Evolutionary conservation across 2,113 vertebrate genomes (phyloP).

Genomic region (Furnarius figulus): DNA sequence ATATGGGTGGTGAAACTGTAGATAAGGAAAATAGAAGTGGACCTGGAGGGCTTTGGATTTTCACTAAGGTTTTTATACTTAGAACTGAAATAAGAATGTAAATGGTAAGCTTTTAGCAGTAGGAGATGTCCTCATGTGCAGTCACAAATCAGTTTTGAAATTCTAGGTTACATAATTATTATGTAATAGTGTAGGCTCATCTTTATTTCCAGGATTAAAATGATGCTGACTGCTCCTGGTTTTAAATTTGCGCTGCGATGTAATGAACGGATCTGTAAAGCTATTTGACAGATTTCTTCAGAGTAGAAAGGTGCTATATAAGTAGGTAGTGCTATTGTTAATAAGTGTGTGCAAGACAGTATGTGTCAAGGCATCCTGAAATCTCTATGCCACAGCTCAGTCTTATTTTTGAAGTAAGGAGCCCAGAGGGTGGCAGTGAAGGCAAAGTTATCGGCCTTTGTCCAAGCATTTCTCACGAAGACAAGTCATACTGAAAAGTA

Average conservation of each 20-base stretch:
- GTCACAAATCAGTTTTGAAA: not conserved
- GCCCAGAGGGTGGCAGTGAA: slow-evolving; percentile 64
- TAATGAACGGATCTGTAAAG: not conserved
- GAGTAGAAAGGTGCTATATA: not conserved
- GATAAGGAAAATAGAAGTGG: not conserved
- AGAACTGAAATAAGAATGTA: not conserved
- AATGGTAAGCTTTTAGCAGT: not conserved
- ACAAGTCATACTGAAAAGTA: not conserved
- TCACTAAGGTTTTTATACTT: not conserved
- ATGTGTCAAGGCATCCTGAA: not conserved
- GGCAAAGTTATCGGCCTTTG: slow-evolving; percentile 11
- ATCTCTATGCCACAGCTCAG: not conserved
- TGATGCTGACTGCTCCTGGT: not conserved
- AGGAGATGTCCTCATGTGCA: not conserved
- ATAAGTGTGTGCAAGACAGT: not conserved
- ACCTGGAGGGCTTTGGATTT: not conserved
- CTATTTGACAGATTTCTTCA: not conserved
- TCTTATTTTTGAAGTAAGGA: not conserved
- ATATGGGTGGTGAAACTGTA: not conserved
- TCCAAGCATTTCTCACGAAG: not conserved
- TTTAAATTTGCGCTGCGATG: not conserved
- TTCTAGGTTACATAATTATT: not conserved
- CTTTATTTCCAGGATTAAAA: not conserved
- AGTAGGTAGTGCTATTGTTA: not conserved
- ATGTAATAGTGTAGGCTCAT: not conserved